A percentile compares a stretch with the other conserved stretches of the same genome.
These are phyloP conservation scores for Sepiola atlantica DNA, from an alignment of 2,888 invertebrate genomes.

Conservation along the genomic window DNA sequence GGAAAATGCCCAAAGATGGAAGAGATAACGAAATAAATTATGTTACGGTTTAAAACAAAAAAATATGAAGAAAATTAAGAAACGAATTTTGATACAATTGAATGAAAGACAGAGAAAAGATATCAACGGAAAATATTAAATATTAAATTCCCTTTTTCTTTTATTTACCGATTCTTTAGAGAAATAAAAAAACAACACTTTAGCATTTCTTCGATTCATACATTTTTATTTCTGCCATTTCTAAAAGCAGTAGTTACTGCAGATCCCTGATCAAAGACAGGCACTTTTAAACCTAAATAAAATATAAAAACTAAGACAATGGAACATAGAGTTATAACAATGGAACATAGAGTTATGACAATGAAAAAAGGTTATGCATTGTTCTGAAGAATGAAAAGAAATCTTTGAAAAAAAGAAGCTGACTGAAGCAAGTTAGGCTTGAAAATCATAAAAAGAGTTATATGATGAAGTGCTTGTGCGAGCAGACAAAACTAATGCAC, in stretches of 20 bases:
- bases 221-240: not conserved
- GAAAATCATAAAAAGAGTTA: too few species aligned
- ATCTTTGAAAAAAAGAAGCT: too few species aligned
- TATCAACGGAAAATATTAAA: not conserved
- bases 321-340: not conserved
- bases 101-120: not conserved
- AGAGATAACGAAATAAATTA: not conserved
- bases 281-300: not conserved
- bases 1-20: not conserved
- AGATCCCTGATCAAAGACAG: not conserved
- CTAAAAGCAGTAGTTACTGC: not conserved
- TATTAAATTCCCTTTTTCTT: not conserved
- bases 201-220: not conserved
- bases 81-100: not conserved
- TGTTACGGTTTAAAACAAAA: not conserved
- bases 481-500: too few species aligned
- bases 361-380: not conserved
- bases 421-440: too few species aligned
- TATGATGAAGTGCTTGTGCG: too few species aligned
- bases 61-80: not conserved
- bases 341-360: not conserved
- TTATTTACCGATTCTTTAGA: not conserved
- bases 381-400: not conserved
- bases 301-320: not conserved
- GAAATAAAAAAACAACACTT: not conserved